Percentiles rank a stretch among this genome's conserved stretches.
These are phyloP conservation scores for Urechis unicinctus DNA, from an alignment of 2,888 invertebrate genomes.

Conservation along the genomic window DNA sequence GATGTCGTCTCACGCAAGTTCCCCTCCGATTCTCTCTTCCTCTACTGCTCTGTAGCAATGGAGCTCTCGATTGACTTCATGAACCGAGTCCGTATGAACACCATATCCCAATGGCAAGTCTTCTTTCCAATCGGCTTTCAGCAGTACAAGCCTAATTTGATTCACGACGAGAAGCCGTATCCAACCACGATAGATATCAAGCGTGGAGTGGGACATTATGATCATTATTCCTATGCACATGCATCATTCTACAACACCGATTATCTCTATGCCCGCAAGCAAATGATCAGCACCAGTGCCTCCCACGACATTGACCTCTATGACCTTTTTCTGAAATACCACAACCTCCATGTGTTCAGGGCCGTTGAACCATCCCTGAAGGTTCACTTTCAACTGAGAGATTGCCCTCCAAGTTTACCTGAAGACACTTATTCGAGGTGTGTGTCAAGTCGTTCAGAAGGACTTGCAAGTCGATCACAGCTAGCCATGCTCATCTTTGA, in stretches of 20 bases:
- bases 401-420: slow-evolving; percentile 32
- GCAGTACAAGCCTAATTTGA: slow-evolving; percentile 68
- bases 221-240: slow-evolving; percentile 65
- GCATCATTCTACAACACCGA: slow-evolving; percentile 79
- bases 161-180: slow-evolving; percentile 39
- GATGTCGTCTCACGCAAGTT: slow-evolving; percentile 67
- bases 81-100: slow-evolving; percentile 92
- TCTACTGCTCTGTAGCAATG: slow-evolving; percentile 37
- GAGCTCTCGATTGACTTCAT: slow-evolving; percentile 59
- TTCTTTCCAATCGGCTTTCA: slow-evolving; percentile 87
- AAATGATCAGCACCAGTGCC: slow-evolving; percentile 50
- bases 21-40: slow-evolving; percentile 57
- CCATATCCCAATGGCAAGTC: slow-evolving; percentile 79
- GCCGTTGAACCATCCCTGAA: slow-evolving; percentile 75
- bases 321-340: slow-evolving; percentile 65
- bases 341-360: slow-evolving; percentile 62
- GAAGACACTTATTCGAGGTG: slow-evolving; percentile 29
- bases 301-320: slow-evolving; percentile 52
- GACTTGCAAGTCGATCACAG: slow-evolving; percentile 40
- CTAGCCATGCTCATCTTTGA: slow-evolving; percentile 43
- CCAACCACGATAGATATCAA: slow-evolving; percentile 42
- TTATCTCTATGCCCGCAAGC: slow-evolving; percentile 61
- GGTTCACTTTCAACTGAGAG: slow-evolving; percentile 51
- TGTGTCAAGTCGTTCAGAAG: slow-evolving; percentile 27
- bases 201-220: slow-evolving; percentile 66